Base-by-base conservation (phyloP, 2,888 invertebrate species). In the Volucella inflata region DNA sequence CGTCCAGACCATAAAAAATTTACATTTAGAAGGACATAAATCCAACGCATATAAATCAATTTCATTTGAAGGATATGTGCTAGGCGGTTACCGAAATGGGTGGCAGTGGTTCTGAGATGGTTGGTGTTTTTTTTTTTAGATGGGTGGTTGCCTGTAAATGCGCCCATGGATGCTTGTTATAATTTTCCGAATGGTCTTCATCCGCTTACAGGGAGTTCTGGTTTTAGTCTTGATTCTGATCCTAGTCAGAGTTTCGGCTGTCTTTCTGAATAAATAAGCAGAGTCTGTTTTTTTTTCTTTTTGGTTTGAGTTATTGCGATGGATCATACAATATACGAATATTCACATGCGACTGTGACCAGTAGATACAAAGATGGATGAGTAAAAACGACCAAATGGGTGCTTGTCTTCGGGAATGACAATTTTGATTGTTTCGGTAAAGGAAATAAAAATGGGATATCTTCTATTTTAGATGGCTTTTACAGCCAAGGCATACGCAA, bases 11-110 rank as follows among this genome's bases (percentile, higher is more conserved):
- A 76, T 85, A 80, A 85, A 85, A 80, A 85, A 67, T 80, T 64
- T 85, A 76, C 80, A 85, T 85, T 75, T 80, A 71, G 76, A 80
- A 67, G 80, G 75, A 85, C 75, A 80, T 85, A 85, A 85, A 80
- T 85, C 80, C 64, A 67, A 71, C 76, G 84, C 75, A 71, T 85
- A 80, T 85, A 85, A 85, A 85, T 85, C 84, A 85, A 85, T 85
- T 85, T 75, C 75, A 67, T 76, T 80, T 71, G 71, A 85, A 72
- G 80, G 80, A 80, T 80, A 55, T 76, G 78, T 62, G 42, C 53
- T 21, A 21, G 21, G 21, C 21, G 21, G 21, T 21, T 21, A 2
- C 21, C 21, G 2, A 21, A 21, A 21, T 21, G 21, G 2, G 21
- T 21, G 21, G 21, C 21, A 21, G 21, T 21, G 21, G 21, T 21